Evolutionary conservation across 2,888 invertebrate species (phyloP), one percentile per base, ranked within the genome.

Genomic region (Standfussiana lucernea): DNA sequence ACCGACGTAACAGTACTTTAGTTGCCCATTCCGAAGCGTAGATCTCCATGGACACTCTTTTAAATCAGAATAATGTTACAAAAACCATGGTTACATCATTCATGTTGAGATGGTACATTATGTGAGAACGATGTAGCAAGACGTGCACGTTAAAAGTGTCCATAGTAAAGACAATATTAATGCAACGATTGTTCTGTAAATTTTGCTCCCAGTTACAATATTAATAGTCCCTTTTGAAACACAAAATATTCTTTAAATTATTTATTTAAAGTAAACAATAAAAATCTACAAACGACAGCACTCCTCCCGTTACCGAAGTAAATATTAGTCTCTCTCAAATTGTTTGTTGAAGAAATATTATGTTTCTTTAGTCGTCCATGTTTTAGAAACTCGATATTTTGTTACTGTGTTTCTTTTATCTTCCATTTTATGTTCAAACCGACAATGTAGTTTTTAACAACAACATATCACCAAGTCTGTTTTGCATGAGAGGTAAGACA

Each of bases 261-360:
- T 72, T 40, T 79, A 78, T 53, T 45, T 32, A 53, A 79, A 37
- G 37, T 56, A 72, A 80, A 74, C 53, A 79, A 37, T 21, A 67
- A 67, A 69, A 74, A 56, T 2, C 6, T 37, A 53, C 65, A 61
- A 53, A 66, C n/a, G 47, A 42, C 79, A 56, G 56, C 64, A 65
- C 79, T 65, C 42, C 80, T 35, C 53, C 53, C 13, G 5, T 53
- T 5, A 10, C 37, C 21, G 18, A 28, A 56, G 62, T 67, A 64
- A 79, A 79, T 79, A 75, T 79, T 79, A 68, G 45, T 47, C 35
- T n/a, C n/a, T 45, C 40, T 56, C 80, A 47, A 79, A 80, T 47
- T 80, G 67, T 79, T 79, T 80, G 53, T 45, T 35, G 28, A 37
- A 53, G 62, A 40, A 80, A 67, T 79, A 79, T 79, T 75, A 62